These are phyloP conservation scores for Lemur catta DNA, from an alignment of 2,797 vertebrate species.

Conservation along the genomic window DNA sequence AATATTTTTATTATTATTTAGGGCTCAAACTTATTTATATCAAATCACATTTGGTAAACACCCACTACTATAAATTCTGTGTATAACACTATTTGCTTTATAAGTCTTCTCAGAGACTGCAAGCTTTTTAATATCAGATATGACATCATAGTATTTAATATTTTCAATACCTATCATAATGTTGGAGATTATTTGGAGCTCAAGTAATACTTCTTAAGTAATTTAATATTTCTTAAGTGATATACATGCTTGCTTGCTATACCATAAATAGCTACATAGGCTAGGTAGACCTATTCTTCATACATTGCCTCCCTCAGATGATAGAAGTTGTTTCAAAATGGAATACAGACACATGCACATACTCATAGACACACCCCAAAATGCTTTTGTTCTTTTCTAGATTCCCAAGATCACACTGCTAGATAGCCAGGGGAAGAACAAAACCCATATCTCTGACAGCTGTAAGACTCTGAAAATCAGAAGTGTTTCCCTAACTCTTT, in stretches of 20 bases:
- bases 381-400: neutral
- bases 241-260: neutral
- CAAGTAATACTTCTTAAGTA: slow-evolving; percentile 15
- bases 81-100: neutral
- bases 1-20: neutral
- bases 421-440: neutral
- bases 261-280: slow-evolving; percentile 14
- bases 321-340: neutral
- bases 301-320: neutral
- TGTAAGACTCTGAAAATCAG: neutral
- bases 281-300: neutral
- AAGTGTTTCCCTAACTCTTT: neutral
- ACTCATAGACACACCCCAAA: neutral
- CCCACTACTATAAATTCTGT: neutral
- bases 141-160: neutral
- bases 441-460: neutral
- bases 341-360: neutral
- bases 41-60: slow-evolving; percentile 16
- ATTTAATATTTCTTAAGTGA: slow-evolving; percentile 1
- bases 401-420: neutral
- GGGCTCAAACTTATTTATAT: neutral
- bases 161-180: neutral
- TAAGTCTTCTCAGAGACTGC: neutral
- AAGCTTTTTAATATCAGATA: slow-evolving; percentile 27
- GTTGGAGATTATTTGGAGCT: slow-evolving; percentile 12